Conservation (phyloP, 2,888 invertebrate species). For the Cerastis rubricosa region DNA sequence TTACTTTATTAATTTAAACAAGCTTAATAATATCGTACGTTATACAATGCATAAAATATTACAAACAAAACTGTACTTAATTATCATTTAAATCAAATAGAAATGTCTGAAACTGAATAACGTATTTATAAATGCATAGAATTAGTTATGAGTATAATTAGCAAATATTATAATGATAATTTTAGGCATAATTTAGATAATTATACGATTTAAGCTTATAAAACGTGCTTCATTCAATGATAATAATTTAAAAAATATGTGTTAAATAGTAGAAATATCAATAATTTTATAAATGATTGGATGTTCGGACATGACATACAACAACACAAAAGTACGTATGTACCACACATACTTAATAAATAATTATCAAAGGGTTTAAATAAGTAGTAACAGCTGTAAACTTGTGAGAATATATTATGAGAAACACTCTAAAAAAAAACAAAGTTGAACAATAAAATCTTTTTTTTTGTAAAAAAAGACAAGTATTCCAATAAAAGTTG, state of each 20-base stretch:
- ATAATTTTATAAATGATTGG: not conserved
- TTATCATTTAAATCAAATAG: constrained; percentile 2
- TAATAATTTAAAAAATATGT: not conserved
- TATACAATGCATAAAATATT: not conserved
- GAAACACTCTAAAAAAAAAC: not conserved
- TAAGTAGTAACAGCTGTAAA: not conserved
- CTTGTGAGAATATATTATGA: no score
- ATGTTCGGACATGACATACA: not conserved
- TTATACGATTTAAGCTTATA: no score
- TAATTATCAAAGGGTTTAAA: not conserved
- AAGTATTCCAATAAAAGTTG: not conserved
- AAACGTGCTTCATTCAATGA: not conserved
- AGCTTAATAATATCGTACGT: not conserved
- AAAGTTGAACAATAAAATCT: no score
- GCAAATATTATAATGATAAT: no score
- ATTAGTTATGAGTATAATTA: not conserved
- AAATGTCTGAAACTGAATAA: not conserved
- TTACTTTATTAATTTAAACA: not conserved
- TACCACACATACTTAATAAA: not conserved
- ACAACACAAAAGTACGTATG: no score
- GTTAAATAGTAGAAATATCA: not conserved
- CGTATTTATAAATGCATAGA: not conserved
- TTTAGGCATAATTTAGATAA: not conserved
- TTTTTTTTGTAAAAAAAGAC: not conserved
- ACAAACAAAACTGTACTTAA: not conserved